phyloP scores from a whole-genome alignment of 1,140 invertebrate genomes.

The Achroia grisella region DNA sequence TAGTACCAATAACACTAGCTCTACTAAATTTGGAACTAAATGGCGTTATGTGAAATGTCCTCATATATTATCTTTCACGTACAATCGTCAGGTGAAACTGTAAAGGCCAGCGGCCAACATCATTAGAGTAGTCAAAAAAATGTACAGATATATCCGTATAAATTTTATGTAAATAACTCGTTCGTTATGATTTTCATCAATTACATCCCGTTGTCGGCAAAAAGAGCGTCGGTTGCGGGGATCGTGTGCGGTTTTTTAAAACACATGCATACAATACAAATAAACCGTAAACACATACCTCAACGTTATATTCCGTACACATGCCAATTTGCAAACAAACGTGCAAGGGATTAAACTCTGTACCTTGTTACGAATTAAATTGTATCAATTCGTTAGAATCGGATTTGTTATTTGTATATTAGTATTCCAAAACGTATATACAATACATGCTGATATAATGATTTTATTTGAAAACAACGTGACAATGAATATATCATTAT shows the following conservation, averaged over 20 bases:
- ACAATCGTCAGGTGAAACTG: too few relatives aligned
- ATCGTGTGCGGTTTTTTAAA: not conserved
- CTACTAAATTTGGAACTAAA: too few relatives aligned
- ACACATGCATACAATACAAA: too few relatives aligned
- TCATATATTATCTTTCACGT: too few relatives aligned
- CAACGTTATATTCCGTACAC: not conserved
- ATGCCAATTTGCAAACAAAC: slow-evolving; percentile 15
- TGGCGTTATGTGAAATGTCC: too few relatives aligned
- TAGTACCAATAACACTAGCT: too few relatives aligned
- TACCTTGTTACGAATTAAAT: slow-evolving; percentile 1
- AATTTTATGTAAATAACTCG: not conserved
- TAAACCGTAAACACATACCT: too few relatives aligned
- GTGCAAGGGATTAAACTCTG: slow-evolving; percentile 16
- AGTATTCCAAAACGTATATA: not conserved
- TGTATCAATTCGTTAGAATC: not conserved
- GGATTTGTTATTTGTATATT: not conserved
- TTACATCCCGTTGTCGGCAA: not conserved
- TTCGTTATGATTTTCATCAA: slow-evolving; percentile 12
- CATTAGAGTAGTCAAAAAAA: too few relatives aligned
- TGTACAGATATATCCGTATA: not conserved
- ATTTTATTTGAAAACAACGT: too few relatives aligned
- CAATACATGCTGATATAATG: too few relatives aligned
- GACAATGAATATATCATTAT: too few relatives aligned
- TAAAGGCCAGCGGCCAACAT: too few relatives aligned
- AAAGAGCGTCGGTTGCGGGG: not conserved